Evolutionary conservation across 35 echinoderm and acorn worm genomes (phyloP).

Genomic region (Apostichopus japonicus): DNA sequence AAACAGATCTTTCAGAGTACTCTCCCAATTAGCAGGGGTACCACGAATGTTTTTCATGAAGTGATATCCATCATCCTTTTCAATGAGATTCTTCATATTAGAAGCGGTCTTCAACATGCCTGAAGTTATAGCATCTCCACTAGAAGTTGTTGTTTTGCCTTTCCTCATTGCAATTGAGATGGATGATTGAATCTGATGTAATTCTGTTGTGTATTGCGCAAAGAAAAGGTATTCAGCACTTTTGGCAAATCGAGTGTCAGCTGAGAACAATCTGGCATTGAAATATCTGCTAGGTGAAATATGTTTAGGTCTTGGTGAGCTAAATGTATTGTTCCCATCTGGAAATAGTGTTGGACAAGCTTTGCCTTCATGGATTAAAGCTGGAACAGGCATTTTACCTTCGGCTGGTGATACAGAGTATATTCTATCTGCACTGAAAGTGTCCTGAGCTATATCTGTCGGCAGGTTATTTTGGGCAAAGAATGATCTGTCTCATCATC

Average conservation of each 20-base stretch:
- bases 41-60: constrained; percentile 79
- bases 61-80: constrained; percentile 70
- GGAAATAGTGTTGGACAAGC: constrained; percentile 31
- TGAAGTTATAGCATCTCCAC: constrained; percentile 9
- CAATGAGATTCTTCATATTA: constrained; percentile 53
- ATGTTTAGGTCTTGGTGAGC: no score
- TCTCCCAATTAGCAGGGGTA: constrained; percentile 81
- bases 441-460: neutral
- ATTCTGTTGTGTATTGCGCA: constrained; percentile 1
- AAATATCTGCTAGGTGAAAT: constrained; percentile 1
- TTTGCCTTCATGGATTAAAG: constrained; percentile 31
- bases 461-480: neutral
- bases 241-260: neutral
- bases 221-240: constrained; percentile 4
- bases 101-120: constrained; percentile 17
- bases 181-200: constrained; percentile 7
- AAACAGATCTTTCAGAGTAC: constrained; percentile 57
- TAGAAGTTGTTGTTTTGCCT: constrained; percentile 36
- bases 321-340: constrained; percentile 30
- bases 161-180: constrained; percentile 46
- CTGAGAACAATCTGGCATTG: constrained; percentile 19
- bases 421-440: neutral
- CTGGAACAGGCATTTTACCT: neutral
- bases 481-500: neutral
- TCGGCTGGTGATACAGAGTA: constrained; percentile 30